Evolutionary conservation across 2,797 vertebrate genomes (phyloP).

Genomic region (Premnoplex brunnescens): DNA sequence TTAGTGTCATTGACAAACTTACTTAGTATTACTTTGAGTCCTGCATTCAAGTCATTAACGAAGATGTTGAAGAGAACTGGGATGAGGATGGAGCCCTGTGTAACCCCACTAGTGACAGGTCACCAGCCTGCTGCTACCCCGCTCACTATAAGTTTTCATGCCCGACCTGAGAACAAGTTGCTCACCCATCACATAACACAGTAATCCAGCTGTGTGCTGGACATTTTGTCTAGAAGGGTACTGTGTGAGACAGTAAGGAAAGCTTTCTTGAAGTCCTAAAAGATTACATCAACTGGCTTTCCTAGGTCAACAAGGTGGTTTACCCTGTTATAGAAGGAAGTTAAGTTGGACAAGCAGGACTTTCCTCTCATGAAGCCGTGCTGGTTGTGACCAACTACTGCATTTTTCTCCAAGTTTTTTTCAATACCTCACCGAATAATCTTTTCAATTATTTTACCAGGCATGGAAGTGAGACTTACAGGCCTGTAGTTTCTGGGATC

Average conservation of each 20-base stretch:
- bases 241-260: neutral
- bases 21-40: neutral
- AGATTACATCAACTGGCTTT: neutral
- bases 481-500: neutral
- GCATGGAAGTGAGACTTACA: neutral
- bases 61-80: neutral
- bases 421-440: neutral
- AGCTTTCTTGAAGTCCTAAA: neutral
- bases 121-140: neutral
- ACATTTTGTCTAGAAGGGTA: neutral
- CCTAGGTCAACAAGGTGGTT: neutral
- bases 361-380: neutral
- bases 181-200: too few species aligned
- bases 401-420: neutral
- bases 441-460: neutral
- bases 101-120: fast-evolving
- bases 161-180: fast-evolving
- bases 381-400: neutral
- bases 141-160: neutral
- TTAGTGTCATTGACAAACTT: neutral
- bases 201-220: neutral
- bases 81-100: neutral
- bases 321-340: neutral
- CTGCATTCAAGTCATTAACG: neutral
- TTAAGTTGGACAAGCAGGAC: neutral